Evolutionary conservation across 2,113 vertebrate genomes (phyloP).

Genomic region (Scatophagus argus): DNA sequence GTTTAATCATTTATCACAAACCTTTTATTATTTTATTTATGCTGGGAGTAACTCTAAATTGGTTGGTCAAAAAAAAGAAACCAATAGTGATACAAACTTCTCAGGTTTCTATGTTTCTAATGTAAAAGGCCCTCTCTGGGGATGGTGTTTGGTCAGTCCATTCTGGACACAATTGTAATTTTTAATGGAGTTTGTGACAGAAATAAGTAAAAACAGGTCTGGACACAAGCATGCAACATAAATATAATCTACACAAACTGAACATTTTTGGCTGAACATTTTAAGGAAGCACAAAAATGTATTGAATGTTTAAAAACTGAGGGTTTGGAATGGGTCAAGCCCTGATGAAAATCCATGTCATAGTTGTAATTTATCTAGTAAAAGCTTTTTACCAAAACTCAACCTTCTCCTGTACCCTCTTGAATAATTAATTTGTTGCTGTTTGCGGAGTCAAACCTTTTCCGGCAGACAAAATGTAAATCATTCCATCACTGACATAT

Average conservation of each 20-base stretch:
- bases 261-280: neutral
- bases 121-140: neutral
- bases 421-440: constrained; percentile 6
- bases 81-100: neutral
- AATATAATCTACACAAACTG: neutral
- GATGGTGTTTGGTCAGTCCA: too few relatives aligned
- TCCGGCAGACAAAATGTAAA: neutral
- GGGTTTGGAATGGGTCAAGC: neutral
- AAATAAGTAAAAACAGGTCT: neutral
- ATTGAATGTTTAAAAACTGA: neutral
- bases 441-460: constrained; percentile 23
- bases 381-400: neutral
- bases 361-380: neutral
- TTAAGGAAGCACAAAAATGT: neutral
- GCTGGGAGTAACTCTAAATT: neutral
- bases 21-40: constrained; percentile 19
- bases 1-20: constrained; percentile 24
- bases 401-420: neutral
- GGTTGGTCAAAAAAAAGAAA: neutral
- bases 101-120: neutral
- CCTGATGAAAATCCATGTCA: neutral
- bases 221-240: neutral
- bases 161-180: too few relatives aligned
- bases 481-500: neutral
- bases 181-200: too few relatives aligned